Percentiles rank a stretch among this genome's conserved stretches.
phyloP scores from a whole-genome alignment of 35 echinoderm and acorn worm species.

The Ptychodera flava region DNA sequence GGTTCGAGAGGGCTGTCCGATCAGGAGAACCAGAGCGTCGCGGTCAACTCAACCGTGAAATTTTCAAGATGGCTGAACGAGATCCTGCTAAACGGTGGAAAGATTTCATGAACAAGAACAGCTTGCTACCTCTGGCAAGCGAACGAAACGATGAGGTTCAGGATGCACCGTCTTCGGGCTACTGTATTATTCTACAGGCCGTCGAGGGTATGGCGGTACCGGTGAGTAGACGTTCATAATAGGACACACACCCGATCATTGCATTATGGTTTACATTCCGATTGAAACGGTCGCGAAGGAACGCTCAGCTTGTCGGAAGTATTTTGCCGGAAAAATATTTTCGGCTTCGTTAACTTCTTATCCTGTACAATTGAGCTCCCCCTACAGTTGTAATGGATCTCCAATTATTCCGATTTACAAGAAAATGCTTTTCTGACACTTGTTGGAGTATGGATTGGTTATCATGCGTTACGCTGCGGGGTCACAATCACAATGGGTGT shows the following conservation, averaged over 20 bases:
- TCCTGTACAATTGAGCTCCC: no score
- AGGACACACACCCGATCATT: background rate
- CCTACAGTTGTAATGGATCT: no score
- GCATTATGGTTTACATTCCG: background rate
- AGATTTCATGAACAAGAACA: constrained; percentile 15
- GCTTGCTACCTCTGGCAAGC: constrained; percentile 20
- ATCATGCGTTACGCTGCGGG: no score
- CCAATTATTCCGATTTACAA: no score
- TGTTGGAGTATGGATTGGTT: no score
- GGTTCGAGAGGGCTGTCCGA: background rate
- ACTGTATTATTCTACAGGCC: constrained; percentile 18
- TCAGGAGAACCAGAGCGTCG: constrained; percentile 3
- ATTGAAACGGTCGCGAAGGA: background rate
- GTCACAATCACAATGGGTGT: no score
- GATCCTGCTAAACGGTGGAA: constrained; percentile 8
- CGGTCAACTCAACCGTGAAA: constrained; percentile 6
- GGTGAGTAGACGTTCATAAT: constrained; percentile 13
- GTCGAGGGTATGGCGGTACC: constrained; percentile 29
- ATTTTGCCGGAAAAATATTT: no score
- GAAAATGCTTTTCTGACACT: no score
- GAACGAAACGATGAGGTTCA: constrained; percentile 46
- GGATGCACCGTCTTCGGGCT: constrained; percentile 22
- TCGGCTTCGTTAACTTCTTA: no score
- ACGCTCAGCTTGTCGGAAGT: no score
- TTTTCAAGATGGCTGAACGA: background rate